Evolutionary conservation across 2,888 invertebrate species (phyloP).

Genomic region (Villa cingulata): DNA sequence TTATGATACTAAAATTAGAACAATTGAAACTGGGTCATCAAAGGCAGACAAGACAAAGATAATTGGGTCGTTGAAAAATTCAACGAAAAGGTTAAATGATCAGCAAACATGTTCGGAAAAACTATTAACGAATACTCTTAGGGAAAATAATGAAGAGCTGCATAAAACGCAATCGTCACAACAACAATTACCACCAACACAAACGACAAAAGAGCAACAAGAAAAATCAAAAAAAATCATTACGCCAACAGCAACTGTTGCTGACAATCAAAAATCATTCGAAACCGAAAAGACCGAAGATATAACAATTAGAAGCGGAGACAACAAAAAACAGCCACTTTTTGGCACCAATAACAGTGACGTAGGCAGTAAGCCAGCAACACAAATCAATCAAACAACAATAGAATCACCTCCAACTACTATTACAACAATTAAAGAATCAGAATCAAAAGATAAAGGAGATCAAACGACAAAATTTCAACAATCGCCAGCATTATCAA

Average conservation of each 20-base stretch:
- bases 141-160: slow-evolving; percentile 1
- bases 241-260: neutral
- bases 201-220: slow-evolving; percentile 15
- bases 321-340: slow-evolving; percentile 3
- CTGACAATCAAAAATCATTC: neutral
- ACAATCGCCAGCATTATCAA: slow-evolving; percentile 24
- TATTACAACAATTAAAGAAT: neutral
- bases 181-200: slow-evolving; percentile 16
- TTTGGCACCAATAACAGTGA: slow-evolving; percentile 4
- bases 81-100: slow-evolving; percentile 9
- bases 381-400: neutral
- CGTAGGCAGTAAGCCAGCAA: neutral
- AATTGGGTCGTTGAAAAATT: slow-evolving; percentile 8
- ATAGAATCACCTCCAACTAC: neutral
- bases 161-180: slow-evolving; percentile 22
- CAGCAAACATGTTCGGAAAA: neutral
- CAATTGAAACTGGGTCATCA: slow-evolving; percentile 10
- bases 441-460: neutral
- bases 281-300: neutral
- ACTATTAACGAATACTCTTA: neutral
- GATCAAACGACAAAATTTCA: neutral
- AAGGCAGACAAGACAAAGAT: slow-evolving; percentile 6
- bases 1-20: slow-evolving; percentile 9
- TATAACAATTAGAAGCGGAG: neutral
- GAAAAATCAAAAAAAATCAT: neutral